Base-by-base conservation (phyloP, 2,888 invertebrate genomes). In the Epinotia brunnichana region DNA sequence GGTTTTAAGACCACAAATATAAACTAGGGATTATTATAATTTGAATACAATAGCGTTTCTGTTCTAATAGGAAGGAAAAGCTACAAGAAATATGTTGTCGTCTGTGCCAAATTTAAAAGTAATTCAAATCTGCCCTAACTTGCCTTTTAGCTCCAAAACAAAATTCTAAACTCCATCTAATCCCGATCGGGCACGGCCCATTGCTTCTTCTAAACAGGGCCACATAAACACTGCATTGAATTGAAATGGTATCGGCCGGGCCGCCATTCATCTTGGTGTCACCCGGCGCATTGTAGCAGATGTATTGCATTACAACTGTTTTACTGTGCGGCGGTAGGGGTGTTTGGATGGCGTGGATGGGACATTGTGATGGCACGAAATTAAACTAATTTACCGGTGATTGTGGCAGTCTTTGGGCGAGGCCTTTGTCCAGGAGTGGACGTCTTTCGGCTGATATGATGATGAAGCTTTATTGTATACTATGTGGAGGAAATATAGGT, bases 231-330 rank as follows among this genome's bases (percentile, higher is more conserved):
- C 82, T 81, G 86, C 83, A 80, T 84, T 86, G 80, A 81, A 85
- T 84, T 82, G 85, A 78, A 77, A 70, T 69, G 48, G 72, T 66
- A 54, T 63, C 66, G 24, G 60, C 81, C 77, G 87, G 24, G 60
- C 81, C 77, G 87, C 86, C 85, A 91, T 91, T 87, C 84, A 90
- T 90, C 90, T 90, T 83, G 83, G 85, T 91, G 90, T 89, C 88
- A 87, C 84, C 84, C 84, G 83, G 83, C 79, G 80, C 81, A 85
- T 84, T 85, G 87, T 85, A 88, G 85, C 92, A 93, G 92, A 93
- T 92, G 93, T 92, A 92, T 89, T 86, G 85, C 85, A 88, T 91
- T 91, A 91, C 90, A 85, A 89, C 85, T 91, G 90, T 91, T 91
- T 87, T 90, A 86, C 66, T 56, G 54, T 57, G 10, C 17, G 11